phyloP scores from a whole-genome alignment of 2,797 vertebrate genomes.

The Phalloptychus januarius region DNA sequence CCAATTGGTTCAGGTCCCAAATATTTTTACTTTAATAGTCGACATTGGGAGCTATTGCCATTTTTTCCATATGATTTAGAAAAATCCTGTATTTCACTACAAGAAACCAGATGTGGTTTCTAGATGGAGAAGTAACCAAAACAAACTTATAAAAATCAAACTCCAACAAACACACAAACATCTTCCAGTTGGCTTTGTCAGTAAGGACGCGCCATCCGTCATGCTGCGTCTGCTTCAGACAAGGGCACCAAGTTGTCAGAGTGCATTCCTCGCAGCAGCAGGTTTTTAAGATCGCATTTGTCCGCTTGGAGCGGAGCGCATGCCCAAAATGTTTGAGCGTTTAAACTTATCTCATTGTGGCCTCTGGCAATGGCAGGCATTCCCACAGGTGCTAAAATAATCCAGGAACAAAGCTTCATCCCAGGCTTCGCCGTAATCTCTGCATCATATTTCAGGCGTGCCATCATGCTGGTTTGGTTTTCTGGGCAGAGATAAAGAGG shows the following conservation, averaged over 20 bases:
- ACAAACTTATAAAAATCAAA: background rate
- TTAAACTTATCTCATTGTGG: constrained; percentile 63
- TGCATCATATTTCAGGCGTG: constrained; percentile 6
- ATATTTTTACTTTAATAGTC: background rate
- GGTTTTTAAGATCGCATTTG: constrained; percentile 53
- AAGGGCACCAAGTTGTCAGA: constrained; percentile 59
- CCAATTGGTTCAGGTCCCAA: background rate
- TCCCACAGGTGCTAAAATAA: constrained; percentile 51
- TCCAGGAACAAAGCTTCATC: constrained; percentile 19
- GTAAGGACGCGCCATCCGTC: constrained; percentile 59
- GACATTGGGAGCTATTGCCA: background rate
- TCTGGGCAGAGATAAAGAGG: constrained; percentile 34
- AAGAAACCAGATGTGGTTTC: background rate
- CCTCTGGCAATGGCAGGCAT: constrained; percentile 40
- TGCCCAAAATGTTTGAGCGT: constrained; percentile 54
- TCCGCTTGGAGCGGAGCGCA: constrained; percentile 45
- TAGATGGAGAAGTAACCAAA: background rate
- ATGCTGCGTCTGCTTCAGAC: constrained; percentile 48
- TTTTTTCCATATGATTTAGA: background rate
- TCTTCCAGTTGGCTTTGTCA: constrained; percentile 61
- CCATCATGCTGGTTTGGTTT: constrained; percentile 44
- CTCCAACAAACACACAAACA: constrained; percentile 37
- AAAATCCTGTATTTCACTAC: background rate
- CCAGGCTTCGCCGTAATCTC: constrained; percentile 7
- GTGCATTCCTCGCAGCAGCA: constrained; percentile 48